Percentiles rank a stretch among this genome's conserved stretches.
phyloP scores from a whole-genome alignment of 2,113 vertebrate genomes.

The Tichodroma muraria region DNA sequence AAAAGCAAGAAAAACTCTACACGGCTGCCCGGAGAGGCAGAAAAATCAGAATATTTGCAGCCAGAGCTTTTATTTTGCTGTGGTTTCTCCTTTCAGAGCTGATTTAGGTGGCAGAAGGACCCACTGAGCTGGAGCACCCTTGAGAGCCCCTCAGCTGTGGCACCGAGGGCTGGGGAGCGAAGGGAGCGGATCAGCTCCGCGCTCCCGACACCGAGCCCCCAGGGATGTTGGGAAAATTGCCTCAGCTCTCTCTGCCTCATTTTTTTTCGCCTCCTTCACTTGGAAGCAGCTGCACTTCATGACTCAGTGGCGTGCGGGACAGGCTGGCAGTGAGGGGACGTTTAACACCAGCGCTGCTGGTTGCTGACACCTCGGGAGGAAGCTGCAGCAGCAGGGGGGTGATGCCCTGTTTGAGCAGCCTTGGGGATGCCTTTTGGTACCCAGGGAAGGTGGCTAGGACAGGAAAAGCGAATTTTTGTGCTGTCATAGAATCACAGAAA shows the following conservation, averaged over 20 bases:
- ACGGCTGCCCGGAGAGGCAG: not conserved
- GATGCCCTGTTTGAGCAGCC: not conserved
- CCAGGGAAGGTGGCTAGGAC: not conserved
- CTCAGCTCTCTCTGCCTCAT: not conserved
- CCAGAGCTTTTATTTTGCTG: not conserved
- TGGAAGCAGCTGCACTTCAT: not conserved
- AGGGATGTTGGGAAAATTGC: not conserved
- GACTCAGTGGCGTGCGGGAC: not conserved
- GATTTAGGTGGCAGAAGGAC: not conserved
- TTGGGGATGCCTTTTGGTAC: not conserved
- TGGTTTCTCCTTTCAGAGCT: not conserved
- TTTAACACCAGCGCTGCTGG: not conserved
- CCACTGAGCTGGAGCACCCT: not conserved
- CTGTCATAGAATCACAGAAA: not conserved
- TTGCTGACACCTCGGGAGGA: not conserved
- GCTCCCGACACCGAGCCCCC: fast-evolving
- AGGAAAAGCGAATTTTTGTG: not conserved
- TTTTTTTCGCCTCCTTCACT: not conserved
- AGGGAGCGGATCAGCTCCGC: fast-evolving
- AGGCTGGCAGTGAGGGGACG: not conserved
- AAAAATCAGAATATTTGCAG: not conserved
- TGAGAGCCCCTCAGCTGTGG: not conserved
- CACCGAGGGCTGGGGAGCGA: not conserved
- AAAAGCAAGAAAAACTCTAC: not conserved
- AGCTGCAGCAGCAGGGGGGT: not conserved